phyloP scores from a whole-genome alignment of 2,113 vertebrate genomes.

The Lontra canadensis region DNA sequence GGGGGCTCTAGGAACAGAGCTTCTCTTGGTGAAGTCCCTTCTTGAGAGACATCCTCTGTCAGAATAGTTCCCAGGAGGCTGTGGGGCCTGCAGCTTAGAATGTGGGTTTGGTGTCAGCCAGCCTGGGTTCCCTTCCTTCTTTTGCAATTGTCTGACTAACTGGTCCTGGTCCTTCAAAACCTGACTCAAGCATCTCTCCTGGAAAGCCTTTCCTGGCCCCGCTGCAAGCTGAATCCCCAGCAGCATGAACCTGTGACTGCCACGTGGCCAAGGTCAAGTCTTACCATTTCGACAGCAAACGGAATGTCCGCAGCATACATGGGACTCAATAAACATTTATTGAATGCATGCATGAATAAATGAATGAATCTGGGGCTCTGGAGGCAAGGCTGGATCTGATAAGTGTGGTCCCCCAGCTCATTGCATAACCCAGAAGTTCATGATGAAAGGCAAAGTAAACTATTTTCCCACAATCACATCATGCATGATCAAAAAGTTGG shows the following conservation, averaged over 20 bases:
- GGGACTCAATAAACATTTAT: background rate
- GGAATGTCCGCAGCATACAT: background rate
- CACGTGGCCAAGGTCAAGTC: background rate
- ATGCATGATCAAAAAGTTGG: conserved; percentile 12
- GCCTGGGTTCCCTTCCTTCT: background rate
- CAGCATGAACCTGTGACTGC: background rate
- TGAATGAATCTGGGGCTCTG: background rate
- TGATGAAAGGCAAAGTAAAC: conserved; percentile 16
- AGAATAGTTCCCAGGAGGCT: background rate
- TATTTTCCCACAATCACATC: conserved; percentile 43
- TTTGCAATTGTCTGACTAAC: background rate
- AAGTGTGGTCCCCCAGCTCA: background rate
- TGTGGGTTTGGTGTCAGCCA: background rate
- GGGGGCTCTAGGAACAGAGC: background rate
- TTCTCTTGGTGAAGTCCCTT: background rate
- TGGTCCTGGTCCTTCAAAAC: background rate
- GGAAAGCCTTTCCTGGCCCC: background rate
- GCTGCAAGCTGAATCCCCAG: background rate
- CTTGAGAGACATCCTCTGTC: background rate
- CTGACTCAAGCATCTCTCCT: background rate
- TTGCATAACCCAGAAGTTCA: background rate
- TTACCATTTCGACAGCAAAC: background rate
- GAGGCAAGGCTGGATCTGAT: background rate
- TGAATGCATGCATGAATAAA: background rate
- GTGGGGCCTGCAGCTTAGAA: background rate